Conservation (phyloP, 1,140 invertebrate genomes). For the Mamestra configurata region DNA sequence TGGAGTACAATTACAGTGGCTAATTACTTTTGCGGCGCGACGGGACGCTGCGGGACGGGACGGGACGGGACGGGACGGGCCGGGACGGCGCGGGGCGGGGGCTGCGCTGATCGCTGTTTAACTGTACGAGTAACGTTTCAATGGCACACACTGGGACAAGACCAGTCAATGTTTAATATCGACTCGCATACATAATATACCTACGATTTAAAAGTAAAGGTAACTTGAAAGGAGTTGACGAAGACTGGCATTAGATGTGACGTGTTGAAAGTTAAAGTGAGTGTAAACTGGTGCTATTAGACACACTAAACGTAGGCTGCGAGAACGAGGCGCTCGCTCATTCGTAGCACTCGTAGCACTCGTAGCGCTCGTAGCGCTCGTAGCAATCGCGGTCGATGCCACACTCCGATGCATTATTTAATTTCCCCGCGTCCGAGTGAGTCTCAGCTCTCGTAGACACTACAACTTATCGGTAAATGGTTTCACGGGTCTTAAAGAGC, state of each 20-base stretch:
- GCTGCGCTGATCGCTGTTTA: constrained; percentile 7
- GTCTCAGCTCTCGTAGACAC: background rate
- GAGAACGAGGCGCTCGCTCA: background rate
- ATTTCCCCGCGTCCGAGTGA: background rate
- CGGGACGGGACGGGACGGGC: background rate
- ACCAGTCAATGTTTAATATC: background rate
- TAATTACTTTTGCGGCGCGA: constrained; percentile 17
- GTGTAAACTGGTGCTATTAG: background rate
- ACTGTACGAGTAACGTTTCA: background rate
- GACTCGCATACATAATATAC: background rate
- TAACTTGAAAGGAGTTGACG: too few relatives aligned
- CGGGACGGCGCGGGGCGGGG: background rate
- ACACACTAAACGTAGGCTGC: background rate
- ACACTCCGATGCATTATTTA: background rate
- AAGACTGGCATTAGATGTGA: background rate
- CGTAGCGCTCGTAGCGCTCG: background rate
- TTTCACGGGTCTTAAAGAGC: background rate
- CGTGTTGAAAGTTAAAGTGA: background rate
- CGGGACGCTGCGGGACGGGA: background rate
- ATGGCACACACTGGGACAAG: background rate
- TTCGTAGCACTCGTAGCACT: background rate
- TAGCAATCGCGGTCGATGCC: background rate
- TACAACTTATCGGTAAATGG: background rate
- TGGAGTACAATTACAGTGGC: constrained; percentile 13
- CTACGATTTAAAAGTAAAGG: too few relatives aligned